Conservation (phyloP, 1,140 invertebrate species). For the Drosophila baimaii region DNA sequence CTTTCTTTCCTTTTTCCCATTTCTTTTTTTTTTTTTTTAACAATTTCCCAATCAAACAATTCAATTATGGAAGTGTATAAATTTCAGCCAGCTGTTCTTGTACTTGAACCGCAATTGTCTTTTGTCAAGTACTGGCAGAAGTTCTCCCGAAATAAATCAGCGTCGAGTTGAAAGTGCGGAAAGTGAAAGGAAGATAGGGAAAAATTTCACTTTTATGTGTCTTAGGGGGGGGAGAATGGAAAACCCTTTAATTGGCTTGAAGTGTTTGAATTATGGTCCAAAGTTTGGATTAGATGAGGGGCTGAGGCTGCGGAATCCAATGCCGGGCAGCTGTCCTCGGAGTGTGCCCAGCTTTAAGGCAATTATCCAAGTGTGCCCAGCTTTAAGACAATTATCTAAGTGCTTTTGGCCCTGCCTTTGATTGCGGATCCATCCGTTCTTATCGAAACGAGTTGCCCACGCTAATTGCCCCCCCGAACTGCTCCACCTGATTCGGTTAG, state of each 20-base stretch:
- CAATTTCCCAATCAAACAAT: conserved; percentile 60
- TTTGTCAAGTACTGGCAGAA: conserved; percentile 48
- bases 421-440: conserved; percentile 51
- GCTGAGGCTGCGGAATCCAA: not conserved
- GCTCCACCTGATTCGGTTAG: conserved; percentile 44
- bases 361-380: conserved; percentile 39
- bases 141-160: conserved; percentile 42
- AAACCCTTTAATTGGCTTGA: conserved; percentile 59
- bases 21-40: conserved; percentile 11
- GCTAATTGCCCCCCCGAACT: conserved; percentile 54
- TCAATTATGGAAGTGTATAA: conserved; percentile 55
- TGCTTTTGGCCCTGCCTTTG: conserved; percentile 66
- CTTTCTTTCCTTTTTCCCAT: conserved; percentile 12
- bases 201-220: not conserved
- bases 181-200: conserved; percentile 38
- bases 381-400: conserved; percentile 82
- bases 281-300: conserved; percentile 7
- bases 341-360: conserved; percentile 25
- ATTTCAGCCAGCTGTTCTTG: conserved; percentile 51
- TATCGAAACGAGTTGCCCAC: conserved; percentile 47
- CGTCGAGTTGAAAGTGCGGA: conserved; percentile 23
- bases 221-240: conserved; percentile 2
- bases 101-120: conserved; percentile 59
- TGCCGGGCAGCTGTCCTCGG: conserved; percentile 14
- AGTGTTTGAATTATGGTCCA: conserved; percentile 39